Conservation (phyloP, 2,797 vertebrate species). For the Danio kyathit region DNA sequence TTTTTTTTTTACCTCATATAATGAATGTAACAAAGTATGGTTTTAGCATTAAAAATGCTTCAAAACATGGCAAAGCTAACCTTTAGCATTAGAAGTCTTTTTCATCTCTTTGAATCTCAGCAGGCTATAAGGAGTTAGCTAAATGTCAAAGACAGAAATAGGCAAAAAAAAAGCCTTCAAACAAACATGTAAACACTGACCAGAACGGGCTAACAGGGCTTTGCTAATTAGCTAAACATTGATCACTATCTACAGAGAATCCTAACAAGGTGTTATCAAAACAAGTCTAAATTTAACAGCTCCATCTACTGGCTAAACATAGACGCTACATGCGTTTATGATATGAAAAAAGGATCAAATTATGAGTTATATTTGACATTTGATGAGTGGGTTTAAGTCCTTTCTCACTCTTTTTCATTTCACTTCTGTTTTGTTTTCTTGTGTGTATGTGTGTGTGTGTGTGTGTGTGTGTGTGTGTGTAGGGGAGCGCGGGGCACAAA, state of each 20-base stretch:
- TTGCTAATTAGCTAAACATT: neutral
- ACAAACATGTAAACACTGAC: neutral
- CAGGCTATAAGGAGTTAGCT: neutral
- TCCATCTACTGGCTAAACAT: constrained; percentile 25
- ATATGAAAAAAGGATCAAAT: neutral
- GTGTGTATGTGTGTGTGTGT: too few relatives aligned
- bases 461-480: too few relatives aligned
- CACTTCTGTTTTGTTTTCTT: neutral
- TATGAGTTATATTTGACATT: neutral
- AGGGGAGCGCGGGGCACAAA: too few relatives aligned
- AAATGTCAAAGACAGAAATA: neutral
- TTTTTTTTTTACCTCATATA: too few relatives aligned
- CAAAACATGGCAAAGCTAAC: neutral
- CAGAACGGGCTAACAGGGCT: neutral
- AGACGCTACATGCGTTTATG: neutral
- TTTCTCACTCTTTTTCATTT: neutral
- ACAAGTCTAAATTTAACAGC: neutral
- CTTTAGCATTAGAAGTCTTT: neutral
- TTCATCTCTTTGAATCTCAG: neutral
- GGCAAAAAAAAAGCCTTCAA: neutral
- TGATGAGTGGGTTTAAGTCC: neutral
- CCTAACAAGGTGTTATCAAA: neutral
- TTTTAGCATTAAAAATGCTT: neutral
- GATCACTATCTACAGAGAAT: neutral
- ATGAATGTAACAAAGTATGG: neutral